Evolutionary conservation across 2,888 invertebrate species (phyloP).

Genomic region (Heteropelma amictum): DNA sequence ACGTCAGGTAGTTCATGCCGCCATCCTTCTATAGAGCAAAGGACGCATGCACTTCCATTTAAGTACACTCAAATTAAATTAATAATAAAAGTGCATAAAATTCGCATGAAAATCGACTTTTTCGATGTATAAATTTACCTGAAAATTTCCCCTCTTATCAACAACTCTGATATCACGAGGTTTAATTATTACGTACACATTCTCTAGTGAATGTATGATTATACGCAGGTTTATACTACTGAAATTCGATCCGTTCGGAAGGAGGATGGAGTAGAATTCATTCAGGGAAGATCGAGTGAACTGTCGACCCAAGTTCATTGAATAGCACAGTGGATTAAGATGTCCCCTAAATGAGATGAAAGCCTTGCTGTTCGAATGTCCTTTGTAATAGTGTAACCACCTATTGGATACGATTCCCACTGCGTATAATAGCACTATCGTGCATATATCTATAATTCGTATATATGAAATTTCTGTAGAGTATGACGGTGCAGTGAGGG

Average conservation of each 20-base stretch:
- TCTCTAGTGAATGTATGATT: not conserved
- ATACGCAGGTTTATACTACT: not conserved
- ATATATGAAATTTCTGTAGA: conserved; percentile 11
- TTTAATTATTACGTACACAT: too few relatives aligned
- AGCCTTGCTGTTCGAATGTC: not conserved
- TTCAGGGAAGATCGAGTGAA: conserved; percentile 5
- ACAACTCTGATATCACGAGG: too few relatives aligned
- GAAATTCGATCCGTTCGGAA: not conserved
- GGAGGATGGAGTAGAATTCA: not conserved
- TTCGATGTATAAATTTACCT: too few relatives aligned
- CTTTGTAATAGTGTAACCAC: not conserved
- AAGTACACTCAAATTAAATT: too few relatives aligned
- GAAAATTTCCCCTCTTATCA: too few relatives aligned
- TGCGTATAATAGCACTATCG: conserved; percentile 4
- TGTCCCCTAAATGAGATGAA: not conserved
- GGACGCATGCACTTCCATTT: too few relatives aligned
- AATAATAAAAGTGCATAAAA: too few relatives aligned
- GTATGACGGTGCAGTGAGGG: conserved; percentile 8
- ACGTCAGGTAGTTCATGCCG: too few relatives aligned
- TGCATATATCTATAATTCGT: not conserved
- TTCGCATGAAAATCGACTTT: too few relatives aligned
- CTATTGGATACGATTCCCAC: conserved; percentile 18
- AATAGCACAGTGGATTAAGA: conserved; percentile 63
- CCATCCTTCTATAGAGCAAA: too few relatives aligned
- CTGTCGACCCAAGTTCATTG: conserved; percentile 54